Evolutionary conservation across 1,140 invertebrate species (phyloP).

Genomic region (Dinothrombium tinctorium): DNA sequence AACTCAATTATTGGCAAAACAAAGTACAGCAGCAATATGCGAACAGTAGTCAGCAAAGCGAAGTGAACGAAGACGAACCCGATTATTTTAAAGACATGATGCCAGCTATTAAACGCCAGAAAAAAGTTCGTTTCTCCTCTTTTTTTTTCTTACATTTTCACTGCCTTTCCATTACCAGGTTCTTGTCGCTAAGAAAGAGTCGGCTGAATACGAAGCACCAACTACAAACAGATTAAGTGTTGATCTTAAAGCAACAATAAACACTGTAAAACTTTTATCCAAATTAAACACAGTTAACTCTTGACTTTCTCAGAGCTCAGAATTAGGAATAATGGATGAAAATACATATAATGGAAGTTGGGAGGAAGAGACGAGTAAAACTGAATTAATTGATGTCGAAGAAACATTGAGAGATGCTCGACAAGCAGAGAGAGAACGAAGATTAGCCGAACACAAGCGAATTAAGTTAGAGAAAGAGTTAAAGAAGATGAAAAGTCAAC

Average conservation of each 20-base stretch:
- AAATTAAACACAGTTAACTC: too few species aligned
- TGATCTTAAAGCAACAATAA: background rate
- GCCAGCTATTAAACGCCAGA: background rate
- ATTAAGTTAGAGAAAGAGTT: constrained; percentile 4
- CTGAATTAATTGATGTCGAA: background rate
- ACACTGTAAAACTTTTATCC: too few species aligned
- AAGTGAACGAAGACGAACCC: too few species aligned
- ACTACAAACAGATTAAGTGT: background rate
- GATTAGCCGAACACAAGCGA: background rate
- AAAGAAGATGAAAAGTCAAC: background rate
- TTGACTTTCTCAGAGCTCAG: background rate
- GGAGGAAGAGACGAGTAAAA: background rate
- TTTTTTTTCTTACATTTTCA: background rate
- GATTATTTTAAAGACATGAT: background rate
- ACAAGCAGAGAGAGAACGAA: constrained; percentile 1
- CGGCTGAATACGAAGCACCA: background rate
- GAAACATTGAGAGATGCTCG: background rate
- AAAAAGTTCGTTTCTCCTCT: background rate
- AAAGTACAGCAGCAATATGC: too few species aligned
- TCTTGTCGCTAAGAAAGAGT: background rate
- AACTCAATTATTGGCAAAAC: too few species aligned
- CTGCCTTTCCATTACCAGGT: background rate
- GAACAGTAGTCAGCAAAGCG: too few species aligned
- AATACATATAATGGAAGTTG: background rate
- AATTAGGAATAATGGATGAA: constrained; percentile 1